These are phyloP conservation scores for Limanda limanda DNA, from an alignment of 2,113 vertebrate genomes.

Conservation along the genomic window DNA sequence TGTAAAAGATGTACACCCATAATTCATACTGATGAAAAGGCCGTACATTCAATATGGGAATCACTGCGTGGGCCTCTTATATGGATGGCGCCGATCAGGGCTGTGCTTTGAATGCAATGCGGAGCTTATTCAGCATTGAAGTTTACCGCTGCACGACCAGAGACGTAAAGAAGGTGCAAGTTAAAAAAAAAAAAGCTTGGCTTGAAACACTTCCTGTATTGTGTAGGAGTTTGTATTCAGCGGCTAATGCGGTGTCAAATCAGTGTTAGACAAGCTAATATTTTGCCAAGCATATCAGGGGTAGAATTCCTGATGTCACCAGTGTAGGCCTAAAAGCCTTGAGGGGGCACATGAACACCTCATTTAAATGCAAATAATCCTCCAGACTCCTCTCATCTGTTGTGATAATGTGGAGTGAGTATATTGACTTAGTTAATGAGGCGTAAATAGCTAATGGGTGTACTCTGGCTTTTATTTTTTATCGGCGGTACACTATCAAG, in stretches of 20 bases:
- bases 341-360: constrained; percentile 66
- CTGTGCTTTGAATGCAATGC: constrained; percentile 21
- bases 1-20: constrained; percentile 73
- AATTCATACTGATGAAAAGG: constrained; percentile 71
- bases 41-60: constrained; percentile 37
- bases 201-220: background rate
- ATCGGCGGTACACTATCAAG: constrained; percentile 62
- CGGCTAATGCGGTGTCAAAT: constrained; percentile 21
- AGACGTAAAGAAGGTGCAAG: constrained; percentile 23
- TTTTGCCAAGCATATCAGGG: constrained; percentile 27
- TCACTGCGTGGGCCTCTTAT: background rate
- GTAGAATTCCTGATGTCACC: constrained; percentile 53
- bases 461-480: constrained; percentile 60
- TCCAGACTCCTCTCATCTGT: constrained; percentile 67
- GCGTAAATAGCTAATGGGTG: constrained; percentile 76
- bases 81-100: background rate
- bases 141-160: background rate
- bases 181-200: background rate
- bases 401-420: constrained; percentile 66
- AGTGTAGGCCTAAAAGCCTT: constrained; percentile 47
- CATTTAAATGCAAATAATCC: constrained; percentile 78
- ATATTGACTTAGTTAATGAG: constrained; percentile 78
- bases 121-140: background rate
- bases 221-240: constrained; percentile 19
- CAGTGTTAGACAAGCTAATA: constrained; percentile 39